Evolutionary conservation across 1,140 invertebrate species (phyloP).

Genomic region (Paracyclopina nana): DNA sequence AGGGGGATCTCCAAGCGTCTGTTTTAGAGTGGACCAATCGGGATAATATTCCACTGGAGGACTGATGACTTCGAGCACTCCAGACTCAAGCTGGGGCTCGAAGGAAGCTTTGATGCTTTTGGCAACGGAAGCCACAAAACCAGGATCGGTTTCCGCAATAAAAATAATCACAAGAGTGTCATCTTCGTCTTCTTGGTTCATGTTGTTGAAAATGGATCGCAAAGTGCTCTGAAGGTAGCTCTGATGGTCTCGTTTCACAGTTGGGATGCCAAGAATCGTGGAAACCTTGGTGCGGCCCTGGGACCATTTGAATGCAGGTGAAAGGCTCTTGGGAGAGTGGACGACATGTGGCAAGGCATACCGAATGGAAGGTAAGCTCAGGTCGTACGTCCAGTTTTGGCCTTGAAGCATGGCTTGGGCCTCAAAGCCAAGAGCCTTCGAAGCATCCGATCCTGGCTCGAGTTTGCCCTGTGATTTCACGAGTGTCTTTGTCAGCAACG

Average conservation of each 20-base stretch:
- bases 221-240: slow-evolving; percentile 69
- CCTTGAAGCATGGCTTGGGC: background rate
- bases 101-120: slow-evolving; percentile 17
- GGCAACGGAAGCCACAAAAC: slow-evolving; percentile 17
- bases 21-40: slow-evolving; percentile 48
- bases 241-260: slow-evolving; percentile 67
- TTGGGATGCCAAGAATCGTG: slow-evolving; percentile 67
- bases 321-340: background rate
- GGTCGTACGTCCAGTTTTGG: slow-evolving; percentile 10
- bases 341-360: slow-evolving; percentile 1
- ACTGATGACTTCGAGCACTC: slow-evolving; percentile 70
- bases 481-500: background rate
- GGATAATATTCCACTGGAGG: slow-evolving; percentile 73
- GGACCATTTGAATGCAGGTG: background rate
- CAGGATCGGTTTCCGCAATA: slow-evolving; percentile 45
- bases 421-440: background rate
- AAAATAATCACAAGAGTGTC: slow-evolving; percentile 73
- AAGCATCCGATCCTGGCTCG: background rate
- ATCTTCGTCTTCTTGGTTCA: slow-evolving; percentile 49
- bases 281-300: slow-evolving; percentile 31
- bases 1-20: slow-evolving; percentile 64
- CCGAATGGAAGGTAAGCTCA: slow-evolving; percentile 3
- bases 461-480: background rate
- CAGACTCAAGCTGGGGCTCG: slow-evolving; percentile 26
- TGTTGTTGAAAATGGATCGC: slow-evolving; percentile 60